phyloP scores from a whole-genome alignment of 2,888 invertebrate genomes.

The Zaprionus lineosus region DNA sequence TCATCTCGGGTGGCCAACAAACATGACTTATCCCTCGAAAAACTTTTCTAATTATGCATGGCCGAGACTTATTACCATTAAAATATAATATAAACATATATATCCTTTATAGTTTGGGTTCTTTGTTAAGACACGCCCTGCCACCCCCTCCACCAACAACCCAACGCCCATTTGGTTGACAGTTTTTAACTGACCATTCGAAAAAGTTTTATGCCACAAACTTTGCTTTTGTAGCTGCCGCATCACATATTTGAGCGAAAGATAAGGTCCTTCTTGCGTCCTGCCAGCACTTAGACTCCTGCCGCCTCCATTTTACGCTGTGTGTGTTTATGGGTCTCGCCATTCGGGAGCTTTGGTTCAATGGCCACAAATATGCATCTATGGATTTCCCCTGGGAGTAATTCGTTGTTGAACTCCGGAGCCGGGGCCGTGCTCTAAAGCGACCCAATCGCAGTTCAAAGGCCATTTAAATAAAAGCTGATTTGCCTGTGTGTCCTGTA shows the following conservation, averaged over 20 bases:
- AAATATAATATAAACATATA: background rate
- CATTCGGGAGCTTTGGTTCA: slow-evolving; percentile 53
- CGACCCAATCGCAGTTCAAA: slow-evolving; percentile 38
- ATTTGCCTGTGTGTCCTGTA: slow-evolving; percentile 64
- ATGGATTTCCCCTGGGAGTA: slow-evolving; percentile 63
- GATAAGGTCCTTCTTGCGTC: slow-evolving; percentile 40
- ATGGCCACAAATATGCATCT: slow-evolving; percentile 57
- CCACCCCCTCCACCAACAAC: background rate
- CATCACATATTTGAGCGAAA: slow-evolving; percentile 58
- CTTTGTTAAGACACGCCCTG: slow-evolving; percentile 25
- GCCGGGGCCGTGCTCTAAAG: slow-evolving; percentile 12
- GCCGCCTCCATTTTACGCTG: too few species aligned
- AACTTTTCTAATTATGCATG: slow-evolving; percentile 75
- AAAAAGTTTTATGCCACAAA: slow-evolving; percentile 58
- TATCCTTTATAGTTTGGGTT: slow-evolving; percentile 16
- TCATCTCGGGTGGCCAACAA: slow-evolving; percentile 15
- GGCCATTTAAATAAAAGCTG: slow-evolving; percentile 68
- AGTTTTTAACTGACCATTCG: slow-evolving; percentile 68
- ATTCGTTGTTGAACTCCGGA: slow-evolving; percentile 52
- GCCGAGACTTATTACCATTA: slow-evolving; percentile 57
- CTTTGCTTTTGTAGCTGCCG: slow-evolving; percentile 31
- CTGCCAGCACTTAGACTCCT: slow-evolving; percentile 41
- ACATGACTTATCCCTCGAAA: slow-evolving; percentile 62
- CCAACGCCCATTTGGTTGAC: slow-evolving; percentile 26
- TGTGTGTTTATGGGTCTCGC: slow-evolving; percentile 63